Evolutionary conservation across 2,888 invertebrate genomes (phyloP).

Genomic region (Craniophora ligustri): DNA sequence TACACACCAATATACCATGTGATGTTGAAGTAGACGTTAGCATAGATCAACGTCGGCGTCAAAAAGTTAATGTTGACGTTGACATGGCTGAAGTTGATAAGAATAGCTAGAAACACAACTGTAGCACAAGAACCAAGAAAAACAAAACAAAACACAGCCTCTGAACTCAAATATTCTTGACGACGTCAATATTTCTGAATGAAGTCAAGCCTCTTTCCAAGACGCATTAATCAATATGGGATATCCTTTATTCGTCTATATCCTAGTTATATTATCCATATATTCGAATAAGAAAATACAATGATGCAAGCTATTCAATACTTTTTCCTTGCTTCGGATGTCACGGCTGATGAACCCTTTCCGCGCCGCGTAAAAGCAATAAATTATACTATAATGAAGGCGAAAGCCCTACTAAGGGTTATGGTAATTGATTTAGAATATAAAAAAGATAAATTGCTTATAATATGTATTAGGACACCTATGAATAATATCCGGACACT

Average conservation of each 20-base stretch:
- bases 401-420: slow-evolving; percentile 53
- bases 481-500: too few species aligned
- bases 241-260: slow-evolving; percentile 27
- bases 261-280: slow-evolving; percentile 25
- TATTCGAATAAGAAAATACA: slow-evolving; percentile 44
- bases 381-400: slow-evolving; percentile 70
- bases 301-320: slow-evolving; percentile 46
- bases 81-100: too few species aligned
- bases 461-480: too few species aligned
- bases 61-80: too few species aligned
- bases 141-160: neutral
- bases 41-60: too few species aligned
- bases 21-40: too few species aligned
- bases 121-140: too few species aligned
- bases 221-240: slow-evolving; percentile 21
- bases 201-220: slow-evolving; percentile 5
- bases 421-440: slow-evolving; percentile 20
- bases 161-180: neutral
- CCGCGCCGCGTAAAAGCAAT: slow-evolving; percentile 59
- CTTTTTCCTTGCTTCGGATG: slow-evolving; percentile 41
- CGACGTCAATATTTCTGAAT: slow-evolving; percentile 14
- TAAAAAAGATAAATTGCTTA: too few species aligned
- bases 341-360: slow-evolving; percentile 66
- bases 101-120: neutral
- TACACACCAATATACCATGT: too few species aligned